Conservation (phyloP, 2,797 vertebrate species). For the Dryobates pubescens region DNA sequence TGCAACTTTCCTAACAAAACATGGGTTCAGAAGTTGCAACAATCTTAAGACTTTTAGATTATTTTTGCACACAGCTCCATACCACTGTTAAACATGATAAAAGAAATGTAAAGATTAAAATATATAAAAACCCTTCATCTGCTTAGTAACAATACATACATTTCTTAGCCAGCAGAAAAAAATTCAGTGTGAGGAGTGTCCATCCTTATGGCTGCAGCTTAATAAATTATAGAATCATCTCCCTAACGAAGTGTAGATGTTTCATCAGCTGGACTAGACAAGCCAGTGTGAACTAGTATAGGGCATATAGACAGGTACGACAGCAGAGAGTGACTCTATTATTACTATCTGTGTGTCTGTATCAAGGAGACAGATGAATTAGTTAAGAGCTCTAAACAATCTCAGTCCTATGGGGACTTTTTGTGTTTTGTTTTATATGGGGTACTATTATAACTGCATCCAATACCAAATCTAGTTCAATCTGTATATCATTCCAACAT, state of each 20-base stretch:
- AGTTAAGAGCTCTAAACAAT: not conserved
- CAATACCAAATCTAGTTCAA: not conserved
- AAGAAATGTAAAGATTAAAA: not conserved
- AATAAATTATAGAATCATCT: not conserved
- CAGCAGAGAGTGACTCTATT: not conserved
- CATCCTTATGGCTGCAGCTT: not conserved
- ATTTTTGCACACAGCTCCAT: not conserved
- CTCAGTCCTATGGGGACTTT: not conserved
- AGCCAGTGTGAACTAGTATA: not conserved
- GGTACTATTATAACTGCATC: not conserved
- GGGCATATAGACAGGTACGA: not conserved
- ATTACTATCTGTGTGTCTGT: accelerated
- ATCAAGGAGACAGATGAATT: not conserved
- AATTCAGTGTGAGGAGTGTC: not conserved
- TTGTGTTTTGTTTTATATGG: not conserved
- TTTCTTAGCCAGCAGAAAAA: not conserved
- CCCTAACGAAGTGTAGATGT: not conserved
- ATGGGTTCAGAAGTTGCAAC: not conserved
- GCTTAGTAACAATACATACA: not conserved
- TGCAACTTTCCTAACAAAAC: not conserved
- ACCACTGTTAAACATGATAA: not conserved
- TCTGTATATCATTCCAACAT: not conserved
- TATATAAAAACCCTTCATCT: not conserved
- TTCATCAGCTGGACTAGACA: not conserved
- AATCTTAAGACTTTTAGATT: not conserved